Conservation (phyloP, 2,888 invertebrate genomes). For the Melieria omissa region DNA sequence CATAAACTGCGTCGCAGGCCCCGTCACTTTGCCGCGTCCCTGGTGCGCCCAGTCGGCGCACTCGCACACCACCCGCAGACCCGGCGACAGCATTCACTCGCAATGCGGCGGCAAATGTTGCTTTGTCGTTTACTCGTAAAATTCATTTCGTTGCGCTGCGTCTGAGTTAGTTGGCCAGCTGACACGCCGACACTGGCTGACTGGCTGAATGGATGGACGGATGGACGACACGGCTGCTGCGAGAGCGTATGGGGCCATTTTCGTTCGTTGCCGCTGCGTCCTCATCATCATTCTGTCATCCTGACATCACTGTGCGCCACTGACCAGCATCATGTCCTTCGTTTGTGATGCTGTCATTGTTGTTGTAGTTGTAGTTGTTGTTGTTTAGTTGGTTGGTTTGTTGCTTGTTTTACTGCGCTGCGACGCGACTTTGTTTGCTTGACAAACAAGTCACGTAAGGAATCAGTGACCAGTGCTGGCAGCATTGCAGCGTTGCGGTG, state of each 20-base stretch:
- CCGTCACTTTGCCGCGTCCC: no score
- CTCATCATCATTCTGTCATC: conserved; percentile 21
- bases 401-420: background rate
- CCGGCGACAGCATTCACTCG: no score
- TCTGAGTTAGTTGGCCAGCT: conserved; percentile 14
- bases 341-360: background rate
- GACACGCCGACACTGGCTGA: background rate
- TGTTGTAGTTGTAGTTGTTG: no score
- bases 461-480: conserved; percentile 27
- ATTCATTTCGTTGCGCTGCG: conserved; percentile 19
- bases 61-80: no score
- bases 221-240: background rate
- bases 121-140: conserved; percentile 27
- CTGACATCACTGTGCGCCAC: background rate
- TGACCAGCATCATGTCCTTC: background rate
- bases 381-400: background rate
- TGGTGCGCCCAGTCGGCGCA: no score
- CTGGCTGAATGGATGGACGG: background rate
- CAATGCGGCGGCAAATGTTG: no score
- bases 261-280: conserved; percentile 9
- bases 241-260: conserved; percentile 1
- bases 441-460: conserved; percentile 32
- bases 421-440: conserved; percentile 12
- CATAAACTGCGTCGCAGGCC: no score
- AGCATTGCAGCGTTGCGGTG: conserved; percentile 1